phyloP scores from a whole-genome alignment of 2,888 invertebrate species.

The Pardosa pseudoannulata region DNA sequence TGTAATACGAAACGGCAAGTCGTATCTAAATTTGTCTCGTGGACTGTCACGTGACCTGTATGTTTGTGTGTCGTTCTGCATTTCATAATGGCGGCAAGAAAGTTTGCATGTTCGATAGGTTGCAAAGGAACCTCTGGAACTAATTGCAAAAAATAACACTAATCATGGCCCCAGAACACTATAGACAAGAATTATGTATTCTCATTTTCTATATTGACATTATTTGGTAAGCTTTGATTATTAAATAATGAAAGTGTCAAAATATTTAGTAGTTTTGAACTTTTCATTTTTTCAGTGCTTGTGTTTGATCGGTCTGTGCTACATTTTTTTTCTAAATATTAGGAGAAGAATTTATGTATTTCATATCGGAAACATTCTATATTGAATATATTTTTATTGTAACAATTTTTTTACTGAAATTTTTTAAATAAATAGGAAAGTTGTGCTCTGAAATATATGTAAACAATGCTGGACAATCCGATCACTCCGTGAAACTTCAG shows the following conservation, averaged over 20 bases:
- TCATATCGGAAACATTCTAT: too few species aligned
- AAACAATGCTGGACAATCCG: not conserved
- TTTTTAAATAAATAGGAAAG: too few species aligned
- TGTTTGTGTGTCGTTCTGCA: conserved; percentile 62
- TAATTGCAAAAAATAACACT: not conserved
- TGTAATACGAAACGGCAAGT: conserved; percentile 61
- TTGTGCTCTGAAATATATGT: not conserved
- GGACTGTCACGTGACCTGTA: conserved; percentile 70
- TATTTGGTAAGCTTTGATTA: not conserved
- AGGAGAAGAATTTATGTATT: too few species aligned
- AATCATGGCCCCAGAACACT: not conserved
- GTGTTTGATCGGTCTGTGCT: too few species aligned
- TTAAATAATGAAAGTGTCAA: too few species aligned
- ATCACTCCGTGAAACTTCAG: too few species aligned
- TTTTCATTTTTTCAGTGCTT: too few species aligned
- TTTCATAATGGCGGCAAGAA: conserved; percentile 66
- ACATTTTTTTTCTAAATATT: too few species aligned
- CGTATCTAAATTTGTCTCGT: conserved; percentile 69
- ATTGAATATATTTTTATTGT: too few species aligned
- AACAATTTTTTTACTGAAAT: too few species aligned
- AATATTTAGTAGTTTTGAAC: too few species aligned
- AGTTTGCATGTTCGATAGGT: not conserved
- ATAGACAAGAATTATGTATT: not conserved
- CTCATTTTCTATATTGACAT: not conserved
- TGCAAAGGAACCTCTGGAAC: not conserved